Evolutionary conservation across 1,140 invertebrate genomes (phyloP).

Genomic region (Muscidifurax raptorellus): DNA sequence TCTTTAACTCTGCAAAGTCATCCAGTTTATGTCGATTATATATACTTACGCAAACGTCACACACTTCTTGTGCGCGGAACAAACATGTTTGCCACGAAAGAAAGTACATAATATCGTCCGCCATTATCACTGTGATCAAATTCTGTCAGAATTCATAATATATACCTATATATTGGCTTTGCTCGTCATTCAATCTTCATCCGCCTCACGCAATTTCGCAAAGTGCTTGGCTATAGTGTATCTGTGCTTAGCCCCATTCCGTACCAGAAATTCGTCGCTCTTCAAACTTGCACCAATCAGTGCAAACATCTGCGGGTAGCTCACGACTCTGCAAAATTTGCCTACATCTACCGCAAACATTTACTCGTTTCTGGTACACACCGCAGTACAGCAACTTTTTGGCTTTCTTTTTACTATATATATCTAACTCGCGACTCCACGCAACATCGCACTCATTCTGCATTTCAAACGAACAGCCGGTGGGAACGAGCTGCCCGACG

Average conservation of each 20-base stretch:
- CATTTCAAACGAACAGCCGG: constrained; percentile 49
- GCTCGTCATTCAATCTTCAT: not conserved
- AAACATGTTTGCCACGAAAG: not conserved
- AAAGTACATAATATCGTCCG: not conserved
- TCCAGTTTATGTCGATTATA: no score
- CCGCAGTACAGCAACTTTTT: no score
- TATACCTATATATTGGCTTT: not conserved
- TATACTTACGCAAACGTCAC: not conserved
- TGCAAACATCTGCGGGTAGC: no score
- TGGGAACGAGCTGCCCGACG: constrained; percentile 67
- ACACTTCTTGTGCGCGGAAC: no score
- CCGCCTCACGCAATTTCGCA: not conserved
- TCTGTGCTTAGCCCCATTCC: not conserved
- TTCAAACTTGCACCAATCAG: no score
- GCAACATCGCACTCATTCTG: no score
- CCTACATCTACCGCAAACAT: no score
- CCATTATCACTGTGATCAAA: not conserved
- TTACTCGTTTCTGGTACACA: no score
- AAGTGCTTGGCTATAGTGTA: not conserved
- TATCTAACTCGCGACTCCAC: no score
- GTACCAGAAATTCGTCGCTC: not conserved
- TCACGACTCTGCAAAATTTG: no score
- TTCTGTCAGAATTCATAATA: not conserved
- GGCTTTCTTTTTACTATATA: no score
- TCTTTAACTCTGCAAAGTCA: not conserved